phyloP scores from a whole-genome alignment of 2,888 invertebrate genomes.

The Lymantria dispar region DNA sequence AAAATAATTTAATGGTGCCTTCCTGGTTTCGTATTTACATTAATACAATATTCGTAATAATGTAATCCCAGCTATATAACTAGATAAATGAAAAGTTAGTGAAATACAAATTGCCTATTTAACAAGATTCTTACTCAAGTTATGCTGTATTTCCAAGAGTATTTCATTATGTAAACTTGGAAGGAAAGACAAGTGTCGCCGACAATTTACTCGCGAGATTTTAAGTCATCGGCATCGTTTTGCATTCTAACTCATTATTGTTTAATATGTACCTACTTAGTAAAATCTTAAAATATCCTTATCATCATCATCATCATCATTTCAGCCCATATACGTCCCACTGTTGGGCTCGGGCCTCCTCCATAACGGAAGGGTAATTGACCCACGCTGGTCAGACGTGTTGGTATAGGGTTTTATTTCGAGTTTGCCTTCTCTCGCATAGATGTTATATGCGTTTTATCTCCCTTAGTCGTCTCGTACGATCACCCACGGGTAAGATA shows the following conservation, averaged over 20 bases:
- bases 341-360: too few relatives aligned
- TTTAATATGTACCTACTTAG: conserved; percentile 29
- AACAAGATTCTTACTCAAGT: conserved; percentile 39
- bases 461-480: too few relatives aligned
- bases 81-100: conserved; percentile 27
- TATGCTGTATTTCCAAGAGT: conserved; percentile 49
- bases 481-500: too few relatives aligned
- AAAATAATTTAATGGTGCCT: too few relatives aligned
- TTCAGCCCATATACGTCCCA: too few relatives aligned
- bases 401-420: too few relatives aligned
- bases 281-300: background rate
- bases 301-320: too few relatives aligned
- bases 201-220: conserved; percentile 45
- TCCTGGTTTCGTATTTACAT: too few relatives aligned
- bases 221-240: conserved; percentile 53
- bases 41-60: background rate
- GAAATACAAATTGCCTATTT: conserved; percentile 57
- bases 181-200: conserved; percentile 49
- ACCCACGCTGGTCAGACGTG: too few relatives aligned
- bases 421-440: too few relatives aligned
- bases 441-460: too few relatives aligned
- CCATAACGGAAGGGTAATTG: too few relatives aligned
- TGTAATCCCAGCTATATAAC: background rate
- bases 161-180: conserved; percentile 61
- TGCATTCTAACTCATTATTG: conserved; percentile 48